Base-by-base conservation (phyloP, 2,797 vertebrate species). In the Diceros bicornis region DNA sequence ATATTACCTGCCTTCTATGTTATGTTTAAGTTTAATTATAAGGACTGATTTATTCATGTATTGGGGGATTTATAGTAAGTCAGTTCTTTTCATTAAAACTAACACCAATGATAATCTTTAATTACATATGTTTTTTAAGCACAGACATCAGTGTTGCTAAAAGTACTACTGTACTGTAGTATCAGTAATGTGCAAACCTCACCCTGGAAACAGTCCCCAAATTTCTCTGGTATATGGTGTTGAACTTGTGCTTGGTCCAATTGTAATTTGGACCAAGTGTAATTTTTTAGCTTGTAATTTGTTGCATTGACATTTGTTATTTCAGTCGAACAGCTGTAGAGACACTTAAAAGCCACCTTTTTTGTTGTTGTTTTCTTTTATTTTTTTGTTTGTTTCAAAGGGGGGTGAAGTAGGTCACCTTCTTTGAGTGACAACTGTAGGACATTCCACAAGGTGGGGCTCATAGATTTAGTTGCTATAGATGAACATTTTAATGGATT, bases 1-100 rank as follows among this genome's bases (percentile, higher is more conserved):
- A 18, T 82, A 71, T 83, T 64, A 37, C n/a, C 62, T 96, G 14
- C 74, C 25, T 82, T 89, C 78, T 57, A 9, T 14, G 3, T 52
- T 88, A 47, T 32, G 55, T 82, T 96, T 78, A 83, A 64, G n/a
- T 84, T 74, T 79, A 64, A 91, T 84, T 37, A 20, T 85, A 71
- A 74, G 18, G 8, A 89, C 62, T 61, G 52, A 59, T 44, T 55
- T 75, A 88, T 92, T 95, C 27, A 29, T 20, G 21, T 91, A 16
- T 61, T 29, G 2, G 18, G 8, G 32, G 34, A 74, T 77, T 79
- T 75, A 34, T 32, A 50, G 25, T 71, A 75, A 86, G 20, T 44
- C 6, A 44, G 23, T 16, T 85, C 64, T 94, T 94, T 86, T 94
- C 83, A 89, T 55, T 55, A 57, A 74, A 91, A 74, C 14, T 61